Evolutionary conservation across 1,140 invertebrate species (phyloP), one percentile per base, ranked within the genome.

Genomic region (Papilio glaucus): DNA sequence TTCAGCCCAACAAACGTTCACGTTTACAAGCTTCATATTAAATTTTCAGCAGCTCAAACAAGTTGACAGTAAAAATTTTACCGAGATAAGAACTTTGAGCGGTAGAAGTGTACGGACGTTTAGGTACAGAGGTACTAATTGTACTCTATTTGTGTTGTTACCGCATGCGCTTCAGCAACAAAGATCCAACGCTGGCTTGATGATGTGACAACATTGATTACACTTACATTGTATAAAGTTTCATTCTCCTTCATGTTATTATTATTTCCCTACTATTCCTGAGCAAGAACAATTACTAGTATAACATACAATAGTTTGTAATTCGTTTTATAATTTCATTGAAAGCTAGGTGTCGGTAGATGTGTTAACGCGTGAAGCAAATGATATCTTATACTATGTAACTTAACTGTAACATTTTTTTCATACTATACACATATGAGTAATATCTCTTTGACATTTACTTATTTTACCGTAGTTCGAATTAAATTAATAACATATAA

Each of bases 31-130:
- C 73, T 53, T 39, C 49, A 68, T 76, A 74, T 82, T 77, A 82
- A 77, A 78, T 75, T 76, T 78, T 77, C 75, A 81, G 45, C 24
- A 75, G 38, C 77, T 80, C 61, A 74, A 77, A 77, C 75, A 73
- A 79, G 72, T 72, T 76, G 63, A 77, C 79, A 76, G 67, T 76
- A 78, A 78, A 78, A 79, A 77, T 76, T 76, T 75, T 42, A 74
- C 60, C 45, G 41, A 75, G 61, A 75, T 75, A 72, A 73, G 72
- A 74, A 33, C 57, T 18, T 39, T 33, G 10, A 18, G 37, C 62
- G 15, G 37, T n/a, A 53, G 26, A 29, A 6, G 13, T 1, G 24
- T 37, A 15, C 13, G 62, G n/a, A 65, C 62, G 18, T 33, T 65
- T 21, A 39, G 37, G 29, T 65, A 9, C n/a, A 37, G 33, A 39